Conservation (phyloP, 2,888 invertebrate species). For the Glaucopsyche alexis region DNA sequence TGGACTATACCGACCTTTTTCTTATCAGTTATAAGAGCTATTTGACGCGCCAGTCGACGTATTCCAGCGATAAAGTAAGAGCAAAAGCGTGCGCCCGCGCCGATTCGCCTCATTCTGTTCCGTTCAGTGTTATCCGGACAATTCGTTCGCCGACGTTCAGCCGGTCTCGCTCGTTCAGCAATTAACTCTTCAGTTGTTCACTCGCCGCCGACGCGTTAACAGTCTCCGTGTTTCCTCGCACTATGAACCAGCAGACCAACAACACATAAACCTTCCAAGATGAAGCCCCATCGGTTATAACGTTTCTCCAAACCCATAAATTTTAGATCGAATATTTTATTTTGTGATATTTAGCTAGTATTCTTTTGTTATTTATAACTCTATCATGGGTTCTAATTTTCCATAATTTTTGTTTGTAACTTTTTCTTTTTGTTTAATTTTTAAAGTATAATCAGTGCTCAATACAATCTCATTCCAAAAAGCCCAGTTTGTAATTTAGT, state of each 20-base stretch:
- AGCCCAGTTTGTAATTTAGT: constrained; percentile 59
- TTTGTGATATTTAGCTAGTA: constrained; percentile 79
- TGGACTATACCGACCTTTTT: constrained; percentile 69
- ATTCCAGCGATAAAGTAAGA: constrained; percentile 69
- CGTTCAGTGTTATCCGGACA: constrained; percentile 60
- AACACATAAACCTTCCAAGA: constrained; percentile 78
- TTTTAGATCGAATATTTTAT: constrained; percentile 75
- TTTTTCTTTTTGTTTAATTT: constrained; percentile 34
- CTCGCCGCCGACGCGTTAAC: constrained; percentile 67
- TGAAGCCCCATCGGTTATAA: constrained; percentile 79
- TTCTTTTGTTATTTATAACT: constrained; percentile 66
- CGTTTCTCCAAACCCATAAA: constrained; percentile 70
- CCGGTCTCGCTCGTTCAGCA: constrained; percentile 48
- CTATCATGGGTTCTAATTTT: constrained; percentile 72
- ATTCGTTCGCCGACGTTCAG: constrained; percentile 59
- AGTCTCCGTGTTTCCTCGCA: constrained; percentile 63
- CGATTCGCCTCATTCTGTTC: constrained; percentile 68
- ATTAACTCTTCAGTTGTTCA: constrained; percentile 66
- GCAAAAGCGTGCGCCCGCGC: constrained; percentile 78
- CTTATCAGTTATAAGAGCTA: constrained; percentile 70
- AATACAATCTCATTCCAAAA: constrained; percentile 79
- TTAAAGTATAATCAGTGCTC: constrained; percentile 64
- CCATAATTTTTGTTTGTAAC: constrained; percentile 61
- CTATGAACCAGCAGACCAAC: constrained; percentile 75
- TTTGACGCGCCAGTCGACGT: constrained; percentile 46